phyloP scores from a whole-genome alignment of 1,140 invertebrate genomes.

The Colletes gigas region DNA sequence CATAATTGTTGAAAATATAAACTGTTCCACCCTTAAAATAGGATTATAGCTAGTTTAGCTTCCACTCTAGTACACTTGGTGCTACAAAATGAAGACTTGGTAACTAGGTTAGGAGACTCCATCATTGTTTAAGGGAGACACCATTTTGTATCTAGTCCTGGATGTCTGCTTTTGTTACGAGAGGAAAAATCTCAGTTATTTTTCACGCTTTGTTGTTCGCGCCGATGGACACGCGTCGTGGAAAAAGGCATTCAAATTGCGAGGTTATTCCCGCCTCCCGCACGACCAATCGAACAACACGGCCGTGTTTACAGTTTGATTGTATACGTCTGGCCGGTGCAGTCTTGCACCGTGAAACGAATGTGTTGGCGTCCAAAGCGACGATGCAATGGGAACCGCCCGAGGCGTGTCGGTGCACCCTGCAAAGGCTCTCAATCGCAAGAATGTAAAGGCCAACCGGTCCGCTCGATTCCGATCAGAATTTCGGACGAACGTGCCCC shows the following conservation, averaged over 20 bases:
- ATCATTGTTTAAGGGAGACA: no score
- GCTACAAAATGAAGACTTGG: no score
- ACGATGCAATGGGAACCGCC: slow-evolving; percentile 71
- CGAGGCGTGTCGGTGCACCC: slow-evolving; percentile 68
- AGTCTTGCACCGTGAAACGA: slow-evolving; percentile 54
- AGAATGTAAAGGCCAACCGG: slow-evolving; percentile 56
- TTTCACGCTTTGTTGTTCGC: no score
- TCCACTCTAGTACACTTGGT: no score
- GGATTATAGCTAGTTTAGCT: no score
- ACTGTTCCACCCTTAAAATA: no score
- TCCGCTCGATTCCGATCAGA: slow-evolving; percentile 53
- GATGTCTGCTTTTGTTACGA: no score
- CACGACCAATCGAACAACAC: slow-evolving; percentile 20
- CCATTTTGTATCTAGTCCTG: no score
- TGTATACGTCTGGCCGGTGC: slow-evolving; percentile 43
- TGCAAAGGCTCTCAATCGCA: slow-evolving; percentile 68
- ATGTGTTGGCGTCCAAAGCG: slow-evolving; percentile 57
- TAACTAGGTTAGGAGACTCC: no score
- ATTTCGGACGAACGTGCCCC: slow-evolving; percentile 41
- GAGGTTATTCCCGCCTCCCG: background rate
- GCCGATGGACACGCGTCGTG: background rate
- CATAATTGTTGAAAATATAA: no score
- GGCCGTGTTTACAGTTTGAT: slow-evolving; percentile 45
- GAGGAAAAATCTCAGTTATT: no score
- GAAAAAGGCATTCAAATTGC: background rate